Evolutionary conservation across 1,140 invertebrate genomes (phyloP).

Genomic region (Odontomachus brunneus): DNA sequence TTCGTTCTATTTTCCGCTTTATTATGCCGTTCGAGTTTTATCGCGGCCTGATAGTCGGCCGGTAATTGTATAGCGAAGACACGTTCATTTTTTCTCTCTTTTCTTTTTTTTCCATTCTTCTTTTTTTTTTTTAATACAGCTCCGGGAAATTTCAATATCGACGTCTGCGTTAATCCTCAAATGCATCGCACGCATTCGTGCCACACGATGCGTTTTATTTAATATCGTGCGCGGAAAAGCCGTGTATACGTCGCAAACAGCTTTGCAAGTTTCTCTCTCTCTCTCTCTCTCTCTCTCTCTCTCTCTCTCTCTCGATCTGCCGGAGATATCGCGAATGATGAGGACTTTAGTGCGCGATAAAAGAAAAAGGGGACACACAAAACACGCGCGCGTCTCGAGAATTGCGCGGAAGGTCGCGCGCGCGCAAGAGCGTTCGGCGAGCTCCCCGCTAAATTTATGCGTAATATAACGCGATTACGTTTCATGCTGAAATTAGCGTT

Average conservation of each 20-base stretch:
- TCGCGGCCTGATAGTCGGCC: conserved; percentile 40
- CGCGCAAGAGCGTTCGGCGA: background rate
- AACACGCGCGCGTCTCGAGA: no score
- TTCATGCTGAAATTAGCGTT: conserved; percentile 68
- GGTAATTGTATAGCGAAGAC: conserved; percentile 36
- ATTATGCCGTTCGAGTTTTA: conserved; percentile 42
- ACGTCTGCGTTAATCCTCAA: background rate
- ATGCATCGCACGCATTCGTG: background rate
- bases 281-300: no score
- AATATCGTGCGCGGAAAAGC: background rate
- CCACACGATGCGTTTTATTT: background rate
- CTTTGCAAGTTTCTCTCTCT: no score
- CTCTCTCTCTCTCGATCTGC: no score
- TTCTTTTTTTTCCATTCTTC: background rate
- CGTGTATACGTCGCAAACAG: no score
- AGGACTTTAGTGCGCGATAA: no score
- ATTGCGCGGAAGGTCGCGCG: no score
- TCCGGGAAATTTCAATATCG: conserved; percentile 38
- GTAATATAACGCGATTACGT: conserved; percentile 43
- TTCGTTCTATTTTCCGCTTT: conserved; percentile 46
- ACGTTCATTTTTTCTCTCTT: background rate
- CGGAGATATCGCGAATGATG: no score
- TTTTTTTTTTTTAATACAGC: conserved; percentile 31
- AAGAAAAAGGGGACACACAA: no score
- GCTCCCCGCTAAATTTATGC: conserved; percentile 9